Evolutionary conservation across 1,140 invertebrate genomes (phyloP).

Genomic region (Drosophila murphyi): DNA sequence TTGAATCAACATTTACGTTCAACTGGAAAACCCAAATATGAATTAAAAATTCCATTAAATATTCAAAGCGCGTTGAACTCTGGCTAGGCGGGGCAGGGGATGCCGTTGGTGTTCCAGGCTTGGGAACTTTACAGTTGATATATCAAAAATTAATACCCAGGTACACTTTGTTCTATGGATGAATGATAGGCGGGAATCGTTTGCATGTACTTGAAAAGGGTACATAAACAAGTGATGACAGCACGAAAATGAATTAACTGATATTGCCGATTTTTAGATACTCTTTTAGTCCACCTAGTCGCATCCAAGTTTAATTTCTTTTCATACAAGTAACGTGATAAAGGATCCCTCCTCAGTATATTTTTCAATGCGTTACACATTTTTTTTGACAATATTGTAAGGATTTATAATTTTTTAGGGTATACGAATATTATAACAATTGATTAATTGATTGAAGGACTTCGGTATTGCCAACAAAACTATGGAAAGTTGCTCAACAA

Average conservation of each 20-base stretch:
- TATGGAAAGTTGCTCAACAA: conserved; percentile 20
- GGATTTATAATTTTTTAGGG: background rate
- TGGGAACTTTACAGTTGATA: conserved; percentile 74
- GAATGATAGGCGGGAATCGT: conserved; percentile 22
- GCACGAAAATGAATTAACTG: background rate
- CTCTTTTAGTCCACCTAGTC: background rate
- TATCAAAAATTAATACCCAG: conserved; percentile 59
- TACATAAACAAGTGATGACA: background rate
- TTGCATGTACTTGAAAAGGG: conserved; percentile 38
- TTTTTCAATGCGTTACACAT: too few relatives aligned
- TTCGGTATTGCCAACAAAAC: conserved; percentile 9
- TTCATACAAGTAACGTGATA: too few relatives aligned
- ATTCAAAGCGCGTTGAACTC: conserved; percentile 28
- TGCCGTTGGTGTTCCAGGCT: conserved; percentile 3
- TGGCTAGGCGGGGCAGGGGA: background rate
- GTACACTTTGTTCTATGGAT: conserved; percentile 17
- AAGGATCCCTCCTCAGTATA: too few relatives aligned
- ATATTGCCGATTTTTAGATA: background rate
- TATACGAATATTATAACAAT: background rate
- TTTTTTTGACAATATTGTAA: too few relatives aligned
- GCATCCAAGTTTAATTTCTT: too few relatives aligned
- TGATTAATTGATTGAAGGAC: conserved; percentile 10
- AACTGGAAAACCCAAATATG: conserved; percentile 37
- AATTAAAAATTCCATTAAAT: conserved; percentile 60
- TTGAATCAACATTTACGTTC: conserved; percentile 49